These are phyloP conservation scores for Fistularia commersonii DNA, from an alignment of 2,797 vertebrate species.

Conservation along the genomic window DNA sequence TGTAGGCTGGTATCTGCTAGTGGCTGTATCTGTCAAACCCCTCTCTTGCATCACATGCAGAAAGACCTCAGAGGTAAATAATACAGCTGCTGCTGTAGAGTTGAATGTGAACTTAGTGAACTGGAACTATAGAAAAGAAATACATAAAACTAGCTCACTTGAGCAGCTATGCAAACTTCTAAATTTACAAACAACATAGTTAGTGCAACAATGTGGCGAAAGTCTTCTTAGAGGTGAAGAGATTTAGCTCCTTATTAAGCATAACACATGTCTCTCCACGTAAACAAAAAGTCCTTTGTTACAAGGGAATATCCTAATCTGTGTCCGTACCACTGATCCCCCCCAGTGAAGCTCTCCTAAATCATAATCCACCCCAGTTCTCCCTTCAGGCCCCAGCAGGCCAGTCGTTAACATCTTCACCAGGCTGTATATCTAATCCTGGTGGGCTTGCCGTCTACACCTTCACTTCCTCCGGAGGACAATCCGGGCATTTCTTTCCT, in stretches of 20 bases:
- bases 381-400: conserved; percentile 21
- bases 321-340: conserved; percentile 16
- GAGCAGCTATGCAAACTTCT: too few species aligned
- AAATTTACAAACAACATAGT: too few species aligned
- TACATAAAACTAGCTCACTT: too few species aligned
- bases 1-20: too few species aligned
- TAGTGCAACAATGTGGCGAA: neutral
- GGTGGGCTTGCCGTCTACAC: conserved; percentile 36
- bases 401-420: conserved; percentile 53
- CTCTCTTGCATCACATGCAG: too few species aligned
- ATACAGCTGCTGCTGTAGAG: too few species aligned
- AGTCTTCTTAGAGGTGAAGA: neutral
- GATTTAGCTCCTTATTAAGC: neutral
- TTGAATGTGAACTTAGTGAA: too few species aligned
- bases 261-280: neutral
- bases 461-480: conserved; percentile 59
- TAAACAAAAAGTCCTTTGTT: conserved; percentile 12
- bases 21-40: too few species aligned
- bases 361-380: conserved; percentile 36
- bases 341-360: conserved; percentile 31
- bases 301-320: conserved; percentile 40
- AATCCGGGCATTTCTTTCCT: conserved; percentile 41
- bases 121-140: too few species aligned
- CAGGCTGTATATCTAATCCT: conserved; percentile 46
- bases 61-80: too few species aligned